phyloP scores from a whole-genome alignment of 2,888 invertebrate genomes.

The Diaperis boleti region DNA sequence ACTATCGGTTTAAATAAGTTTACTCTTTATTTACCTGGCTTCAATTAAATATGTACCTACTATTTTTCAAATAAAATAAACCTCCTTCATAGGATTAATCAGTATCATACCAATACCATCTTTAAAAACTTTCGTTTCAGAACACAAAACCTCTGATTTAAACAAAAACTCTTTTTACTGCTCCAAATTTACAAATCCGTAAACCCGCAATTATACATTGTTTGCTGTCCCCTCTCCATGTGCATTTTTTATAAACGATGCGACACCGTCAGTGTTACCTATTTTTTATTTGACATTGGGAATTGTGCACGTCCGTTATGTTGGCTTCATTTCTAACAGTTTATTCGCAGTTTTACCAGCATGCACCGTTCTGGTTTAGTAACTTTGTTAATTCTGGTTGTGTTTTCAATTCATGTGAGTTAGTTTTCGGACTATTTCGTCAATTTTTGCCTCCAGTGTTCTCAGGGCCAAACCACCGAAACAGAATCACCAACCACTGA shows the following conservation, averaged over 20 bases:
- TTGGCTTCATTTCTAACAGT: conserved; percentile 29
- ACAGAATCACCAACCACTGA: conserved; percentile 5
- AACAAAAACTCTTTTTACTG: no score
- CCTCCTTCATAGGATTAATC: no score
- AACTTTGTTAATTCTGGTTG: conserved; percentile 24
- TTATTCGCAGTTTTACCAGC: conserved; percentile 35
- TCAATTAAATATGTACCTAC: no score
- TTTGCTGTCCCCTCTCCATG: no score
- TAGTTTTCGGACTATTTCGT: background rate
- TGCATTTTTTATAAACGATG: background rate
- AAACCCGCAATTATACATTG: no score
- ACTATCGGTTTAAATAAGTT: no score
- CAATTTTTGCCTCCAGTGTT: background rate
- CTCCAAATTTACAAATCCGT: no score
- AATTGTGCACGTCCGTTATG: conserved; percentile 49
- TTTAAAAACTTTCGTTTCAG: no score
- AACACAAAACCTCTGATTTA: no score
- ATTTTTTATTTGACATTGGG: conserved; percentile 50
- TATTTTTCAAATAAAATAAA: no score
- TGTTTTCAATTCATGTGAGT: conserved; percentile 23
- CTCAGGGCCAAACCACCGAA: conserved; percentile 17
- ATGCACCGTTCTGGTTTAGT: conserved; percentile 28
- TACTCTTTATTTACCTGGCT: no score
- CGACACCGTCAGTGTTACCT: conserved; percentile 2
- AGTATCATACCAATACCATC: no score